These are phyloP conservation scores for Trissoscelio sp. DNA, from an alignment of 2,888 invertebrate genomes.

Conservation along the genomic window DNA sequence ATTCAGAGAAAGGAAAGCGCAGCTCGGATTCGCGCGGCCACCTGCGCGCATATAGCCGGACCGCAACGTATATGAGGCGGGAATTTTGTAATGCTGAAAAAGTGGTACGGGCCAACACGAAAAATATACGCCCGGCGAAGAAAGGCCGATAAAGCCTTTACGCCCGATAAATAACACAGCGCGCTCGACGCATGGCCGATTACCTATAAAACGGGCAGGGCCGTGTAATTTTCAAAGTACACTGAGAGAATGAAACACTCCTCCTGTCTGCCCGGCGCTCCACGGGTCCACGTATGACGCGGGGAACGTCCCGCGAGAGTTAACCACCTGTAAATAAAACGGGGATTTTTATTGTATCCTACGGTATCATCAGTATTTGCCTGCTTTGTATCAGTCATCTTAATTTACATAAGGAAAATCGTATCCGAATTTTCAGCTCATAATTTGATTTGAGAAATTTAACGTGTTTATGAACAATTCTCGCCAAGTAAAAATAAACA, in stretches of 20 bases:
- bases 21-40: too few relatives aligned
- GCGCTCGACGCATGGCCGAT: slow-evolving; percentile 51
- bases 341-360: too few relatives aligned
- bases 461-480: too few relatives aligned
- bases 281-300: slow-evolving; percentile 34
- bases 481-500: too few relatives aligned
- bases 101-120: slow-evolving; percentile 48
- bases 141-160: slow-evolving; percentile 58
- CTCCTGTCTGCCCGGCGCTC: slow-evolving; percentile 35
- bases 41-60: too few relatives aligned
- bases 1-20: too few relatives aligned
- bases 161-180: slow-evolving; percentile 63
- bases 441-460: too few relatives aligned
- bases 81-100: slow-evolving; percentile 60
- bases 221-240: slow-evolving; percentile 64
- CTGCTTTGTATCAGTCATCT: too few relatives aligned
- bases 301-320: slow-evolving; percentile 38
- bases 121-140: slow-evolving; percentile 47
- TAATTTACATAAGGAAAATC: too few relatives aligned
- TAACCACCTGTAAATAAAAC: slow-evolving; percentile 39
- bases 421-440: too few relatives aligned
- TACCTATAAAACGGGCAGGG: slow-evolving; percentile 63
- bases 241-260: slow-evolving; percentile 55
- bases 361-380: too few relatives aligned
- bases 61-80: too few relatives aligned